Base-by-base conservation (phyloP, 2,797 vertebrate species). In the Helarctos malayanus region DNA sequence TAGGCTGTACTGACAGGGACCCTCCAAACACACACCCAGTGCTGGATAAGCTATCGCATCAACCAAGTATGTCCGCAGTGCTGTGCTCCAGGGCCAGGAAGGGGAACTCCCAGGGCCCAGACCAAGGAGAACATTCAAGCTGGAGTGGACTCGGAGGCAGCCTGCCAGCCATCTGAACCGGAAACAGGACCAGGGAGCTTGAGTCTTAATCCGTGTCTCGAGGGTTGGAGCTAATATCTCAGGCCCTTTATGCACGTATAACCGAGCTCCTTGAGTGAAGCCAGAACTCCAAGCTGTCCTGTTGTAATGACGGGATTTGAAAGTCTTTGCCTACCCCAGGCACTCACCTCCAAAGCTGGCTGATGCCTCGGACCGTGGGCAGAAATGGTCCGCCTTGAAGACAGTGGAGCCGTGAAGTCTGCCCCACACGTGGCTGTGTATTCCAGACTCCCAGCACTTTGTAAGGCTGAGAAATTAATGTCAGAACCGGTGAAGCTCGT, bases 351-450 rank as follows among this genome's bases (percentile, higher is more conserved):
- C 32, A 18, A 19, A 56, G 71, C 71, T 21, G 27, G 54, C 88
- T 13, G 25, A 45, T 11, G 15, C 69, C 87, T 75, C 3, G 1
- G 49, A 56, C 47, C 4, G 0, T 15, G 69, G 19, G 65, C 47
- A 19, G 56, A 85, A 76, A 90, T 52, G 23, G 45, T 9, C 86
- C 80, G 32, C 68, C 78, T n/a, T 9, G 2, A 38, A 83, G 45
- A 69, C 25, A 1, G 2, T 1, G 3, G 45, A 69, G 52, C 57
- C 78, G 59, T 38, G 23, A 76, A 29, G 16, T 73, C 59, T 57
- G n/a, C 10, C 14, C 47, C 47, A 7, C 47, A 8, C 1, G 0
- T 18, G 32, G 10, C 21, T 8, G 0, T n/a, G 7, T 15, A 11
- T 29, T 85, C 81, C 65, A 57, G 47, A 63, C 41, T 21, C 76